phyloP scores from a whole-genome alignment of 2,113 vertebrate genomes.

The Phocoena phocoena region DNA sequence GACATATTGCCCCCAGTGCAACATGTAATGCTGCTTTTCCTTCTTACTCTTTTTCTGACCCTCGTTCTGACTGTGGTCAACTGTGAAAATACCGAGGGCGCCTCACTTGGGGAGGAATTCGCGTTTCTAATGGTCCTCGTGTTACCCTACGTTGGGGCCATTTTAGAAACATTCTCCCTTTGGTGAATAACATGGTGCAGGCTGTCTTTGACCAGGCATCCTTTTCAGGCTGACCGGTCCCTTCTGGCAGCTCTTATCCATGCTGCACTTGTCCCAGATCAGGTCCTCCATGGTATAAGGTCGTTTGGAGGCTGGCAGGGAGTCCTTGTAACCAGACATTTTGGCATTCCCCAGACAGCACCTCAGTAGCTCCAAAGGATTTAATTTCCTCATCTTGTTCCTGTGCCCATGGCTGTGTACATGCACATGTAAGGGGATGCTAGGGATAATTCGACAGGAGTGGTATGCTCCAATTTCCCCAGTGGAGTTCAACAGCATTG shows the following conservation, averaged over 20 bases:
- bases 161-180: not conserved
- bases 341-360: not conserved
- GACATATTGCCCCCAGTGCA: fast-evolving
- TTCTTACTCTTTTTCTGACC: not conserved
- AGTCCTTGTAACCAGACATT: not conserved
- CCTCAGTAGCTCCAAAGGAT: not conserved
- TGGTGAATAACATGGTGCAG: not conserved
- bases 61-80: not conserved
- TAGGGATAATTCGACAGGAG: not conserved
- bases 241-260: not conserved
- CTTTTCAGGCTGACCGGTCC: not conserved
- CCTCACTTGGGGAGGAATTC: not conserved
- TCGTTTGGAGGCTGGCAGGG: not conserved
- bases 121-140: fast-evolving
- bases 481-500: not conserved
- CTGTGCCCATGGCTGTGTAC: not conserved
- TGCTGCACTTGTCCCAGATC: not conserved
- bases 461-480: not conserved
- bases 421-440: not conserved
- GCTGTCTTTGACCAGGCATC: not conserved
- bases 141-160: too few relatives aligned
- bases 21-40: not conserved
- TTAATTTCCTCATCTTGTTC: not conserved
- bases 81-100: not conserved
- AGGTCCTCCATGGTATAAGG: not conserved